Conservation (phyloP, 2,797 vertebrate species). For the Typhlichthys subterraneus region DNA sequence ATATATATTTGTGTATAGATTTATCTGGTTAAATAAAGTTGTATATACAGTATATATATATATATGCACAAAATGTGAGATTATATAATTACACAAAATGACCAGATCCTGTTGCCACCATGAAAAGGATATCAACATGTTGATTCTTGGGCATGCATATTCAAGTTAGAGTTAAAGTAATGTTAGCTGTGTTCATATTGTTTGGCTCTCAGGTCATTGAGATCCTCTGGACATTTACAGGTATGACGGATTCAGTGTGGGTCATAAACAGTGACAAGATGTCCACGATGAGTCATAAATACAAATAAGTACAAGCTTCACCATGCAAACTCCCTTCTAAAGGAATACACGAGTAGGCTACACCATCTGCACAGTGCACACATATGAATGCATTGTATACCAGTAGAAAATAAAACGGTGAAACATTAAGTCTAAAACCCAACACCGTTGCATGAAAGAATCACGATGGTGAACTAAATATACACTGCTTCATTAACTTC, state of each 20-base stretch:
- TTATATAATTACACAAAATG: neutral
- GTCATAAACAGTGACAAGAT: constrained; percentile 69
- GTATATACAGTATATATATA: too few species aligned
- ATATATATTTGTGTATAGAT: too few species aligned
- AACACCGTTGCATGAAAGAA: too few species aligned
- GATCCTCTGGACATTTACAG: constrained; percentile 6
- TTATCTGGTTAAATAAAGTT: too few species aligned
- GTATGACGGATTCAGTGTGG: constrained; percentile 63
- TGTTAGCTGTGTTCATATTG: constrained; percentile 59
- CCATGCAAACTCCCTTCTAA: constrained; percentile 42
- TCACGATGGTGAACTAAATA: too few species aligned
- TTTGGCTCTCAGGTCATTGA: constrained; percentile 71
- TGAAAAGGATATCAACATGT: constrained; percentile 39
- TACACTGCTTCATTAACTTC: too few species aligned
- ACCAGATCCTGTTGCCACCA: constrained; percentile 28
- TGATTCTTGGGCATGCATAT: constrained; percentile 21
- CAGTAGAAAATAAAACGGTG: too few species aligned
- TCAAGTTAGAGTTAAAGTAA: neutral
- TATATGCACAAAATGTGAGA: too few species aligned
- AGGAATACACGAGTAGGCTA: too few species aligned
- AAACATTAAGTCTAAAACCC: too few species aligned
- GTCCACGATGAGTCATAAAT: constrained; percentile 75
- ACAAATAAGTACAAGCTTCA: constrained; percentile 66
- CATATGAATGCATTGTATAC: too few species aligned
- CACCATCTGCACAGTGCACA: too few species aligned